Evolutionary conservation across 1,140 invertebrate genomes (phyloP).

Genomic region (Colletes gigas): DNA sequence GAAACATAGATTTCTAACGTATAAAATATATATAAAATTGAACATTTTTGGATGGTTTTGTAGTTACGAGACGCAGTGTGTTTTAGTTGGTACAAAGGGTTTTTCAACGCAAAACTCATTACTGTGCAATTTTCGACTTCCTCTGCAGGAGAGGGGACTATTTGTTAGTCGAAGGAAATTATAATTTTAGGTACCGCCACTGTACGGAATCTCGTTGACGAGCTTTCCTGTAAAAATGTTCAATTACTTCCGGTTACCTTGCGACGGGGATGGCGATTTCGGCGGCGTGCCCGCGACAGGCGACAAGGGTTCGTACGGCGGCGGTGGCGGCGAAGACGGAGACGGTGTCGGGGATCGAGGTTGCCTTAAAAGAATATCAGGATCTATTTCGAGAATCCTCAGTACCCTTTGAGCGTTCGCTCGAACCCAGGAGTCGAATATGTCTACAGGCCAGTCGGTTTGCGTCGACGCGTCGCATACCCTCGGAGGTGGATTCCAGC

Average conservation of each 20-base stretch:
- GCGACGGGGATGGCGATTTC: conserved; percentile 68
- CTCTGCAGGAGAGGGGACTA: no score
- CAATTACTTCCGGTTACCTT: conserved; percentile 55
- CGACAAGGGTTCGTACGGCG: conserved; percentile 77
- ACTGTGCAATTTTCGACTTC: no score
- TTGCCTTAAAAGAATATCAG: conserved; percentile 73
- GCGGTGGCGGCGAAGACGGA: conserved; percentile 75
- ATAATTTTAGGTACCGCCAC: no score
- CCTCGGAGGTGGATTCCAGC: conserved; percentile 82
- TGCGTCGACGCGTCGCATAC: conserved; percentile 77
- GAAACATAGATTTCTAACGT: no score
- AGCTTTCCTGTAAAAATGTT: no score
- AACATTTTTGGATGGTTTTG: no score
- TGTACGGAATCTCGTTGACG: no score
- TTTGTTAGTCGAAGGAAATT: no score
- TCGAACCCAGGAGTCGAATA: conserved; percentile 78
- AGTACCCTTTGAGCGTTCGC: conserved; percentile 80
- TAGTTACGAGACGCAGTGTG: no score
- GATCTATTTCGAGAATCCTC: conserved; percentile 80
- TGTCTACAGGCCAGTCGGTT: conserved; percentile 79
- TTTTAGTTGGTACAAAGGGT: no score
- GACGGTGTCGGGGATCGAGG: conserved; percentile 73
- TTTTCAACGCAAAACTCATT: no score
- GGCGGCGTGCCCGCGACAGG: conserved; percentile 68
- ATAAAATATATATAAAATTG: no score